Conservation (phyloP, 2,113 vertebrate species). For the Catagonus wagneri region DNA sequence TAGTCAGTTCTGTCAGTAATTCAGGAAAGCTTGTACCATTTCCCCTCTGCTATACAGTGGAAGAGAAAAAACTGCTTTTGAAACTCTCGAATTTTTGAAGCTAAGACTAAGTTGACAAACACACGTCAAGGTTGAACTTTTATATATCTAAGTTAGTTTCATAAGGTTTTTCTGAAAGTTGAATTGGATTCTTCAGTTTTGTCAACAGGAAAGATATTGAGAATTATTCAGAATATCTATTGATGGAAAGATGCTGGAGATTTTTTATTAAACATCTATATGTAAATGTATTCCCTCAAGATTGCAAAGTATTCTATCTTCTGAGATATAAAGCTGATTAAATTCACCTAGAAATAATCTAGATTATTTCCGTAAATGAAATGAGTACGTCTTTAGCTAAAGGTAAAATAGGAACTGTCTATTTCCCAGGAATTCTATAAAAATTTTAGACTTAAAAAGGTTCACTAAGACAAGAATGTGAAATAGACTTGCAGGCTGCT, state of each 20-base stretch:
- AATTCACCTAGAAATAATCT: slow-evolving; percentile 39
- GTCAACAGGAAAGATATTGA: slow-evolving; percentile 8
- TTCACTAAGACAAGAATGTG: not conserved
- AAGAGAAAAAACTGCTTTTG: not conserved
- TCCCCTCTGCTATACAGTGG: not conserved
- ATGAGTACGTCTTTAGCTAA: slow-evolving; percentile 41
- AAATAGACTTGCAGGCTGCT: slow-evolving; percentile 4
- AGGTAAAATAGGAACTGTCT: not conserved
- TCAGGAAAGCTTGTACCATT: not conserved
- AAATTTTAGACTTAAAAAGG: slow-evolving; percentile 6
- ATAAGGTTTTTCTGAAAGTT: not conserved
- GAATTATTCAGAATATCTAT: slow-evolving; percentile 55
- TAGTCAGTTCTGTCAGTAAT: not conserved
- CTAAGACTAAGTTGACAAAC: slow-evolving; percentile 3
- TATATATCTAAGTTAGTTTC: slow-evolving; percentile 7
- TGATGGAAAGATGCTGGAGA: slow-evolving; percentile 3
- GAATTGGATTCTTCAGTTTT: slow-evolving; percentile 34
- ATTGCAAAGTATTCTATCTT: slow-evolving; percentile 31
- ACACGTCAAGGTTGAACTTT: not conserved
- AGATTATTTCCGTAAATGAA: slow-evolving; percentile 58
- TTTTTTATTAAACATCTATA: slow-evolving; percentile 64
- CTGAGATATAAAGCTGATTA: slow-evolving; percentile 57
- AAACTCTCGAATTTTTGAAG: slow-evolving; percentile 36
- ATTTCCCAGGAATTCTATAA: slow-evolving; percentile 41
- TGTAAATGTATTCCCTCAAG: slow-evolving; percentile 50